These are phyloP conservation scores for Cataglyphis rosenhaueri DNA, from an alignment of 2,888 invertebrate genomes.

Conservation along the genomic window DNA sequence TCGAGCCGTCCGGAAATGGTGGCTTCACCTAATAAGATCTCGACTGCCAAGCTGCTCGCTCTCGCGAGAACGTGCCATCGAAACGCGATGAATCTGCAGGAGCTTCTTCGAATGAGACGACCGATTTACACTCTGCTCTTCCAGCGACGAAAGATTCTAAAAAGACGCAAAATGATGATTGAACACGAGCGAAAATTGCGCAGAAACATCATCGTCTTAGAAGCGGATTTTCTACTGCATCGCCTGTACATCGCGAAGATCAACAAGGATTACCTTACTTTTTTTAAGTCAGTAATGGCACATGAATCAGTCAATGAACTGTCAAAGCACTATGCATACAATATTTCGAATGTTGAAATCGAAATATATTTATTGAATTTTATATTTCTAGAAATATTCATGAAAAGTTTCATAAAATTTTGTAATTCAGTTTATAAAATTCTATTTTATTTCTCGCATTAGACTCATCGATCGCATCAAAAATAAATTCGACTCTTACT, in stretches of 20 bases:
- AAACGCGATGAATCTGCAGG: constrained; percentile 83
- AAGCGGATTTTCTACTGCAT: constrained; percentile 83
- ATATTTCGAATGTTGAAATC: constrained; percentile 5
- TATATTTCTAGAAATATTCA: background rate
- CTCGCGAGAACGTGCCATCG: constrained; percentile 80
- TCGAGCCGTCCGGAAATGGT: constrained; percentile 77
- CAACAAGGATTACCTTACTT: constrained; percentile 73
- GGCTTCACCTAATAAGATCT: constrained; percentile 83
- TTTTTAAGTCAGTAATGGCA: constrained; percentile 74
- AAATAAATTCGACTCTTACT: constrained; percentile 84
- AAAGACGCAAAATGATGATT: constrained; percentile 78
- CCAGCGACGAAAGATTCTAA: constrained; percentile 80
- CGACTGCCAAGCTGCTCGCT: constrained; percentile 78
- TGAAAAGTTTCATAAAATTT: background rate
- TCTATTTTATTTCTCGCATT: background rate
- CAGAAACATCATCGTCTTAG: constrained; percentile 81
- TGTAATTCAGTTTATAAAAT: background rate
- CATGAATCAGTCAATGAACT: background rate
- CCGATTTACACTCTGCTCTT: constrained; percentile 86
- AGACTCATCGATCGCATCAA: constrained; percentile 84
- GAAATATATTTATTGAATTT: background rate
- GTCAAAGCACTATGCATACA: background rate
- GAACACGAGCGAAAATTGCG: constrained; percentile 79
- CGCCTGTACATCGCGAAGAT: constrained; percentile 81
- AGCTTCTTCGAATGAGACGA: constrained; percentile 84